Percentiles rank a stretch among this genome's conserved stretches.
These are phyloP conservation scores for Bombus terrestris DNA, from an alignment of 1,140 invertebrate species.

Conservation along the genomic window DNA sequence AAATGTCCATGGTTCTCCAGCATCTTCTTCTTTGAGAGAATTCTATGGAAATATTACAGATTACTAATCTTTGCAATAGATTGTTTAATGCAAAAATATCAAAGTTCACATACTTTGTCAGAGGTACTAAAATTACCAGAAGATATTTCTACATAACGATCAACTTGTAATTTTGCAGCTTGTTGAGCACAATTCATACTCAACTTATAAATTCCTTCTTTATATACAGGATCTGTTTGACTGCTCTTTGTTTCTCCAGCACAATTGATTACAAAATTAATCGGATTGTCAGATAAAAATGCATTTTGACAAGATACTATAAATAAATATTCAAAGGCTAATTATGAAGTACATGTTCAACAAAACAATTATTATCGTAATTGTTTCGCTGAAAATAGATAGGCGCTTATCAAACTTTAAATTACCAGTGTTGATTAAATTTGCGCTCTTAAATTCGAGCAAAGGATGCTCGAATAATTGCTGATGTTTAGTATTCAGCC, in stretches of 20 bases:
- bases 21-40: conserved; percentile 89
- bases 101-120: conserved; percentile 86
- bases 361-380: conserved; percentile 2
- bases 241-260: conserved; percentile 94
- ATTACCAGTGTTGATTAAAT: conserved; percentile 93
- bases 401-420: background rate
- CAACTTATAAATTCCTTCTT: conserved; percentile 93
- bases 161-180: conserved; percentile 87
- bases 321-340: conserved; percentile 65
- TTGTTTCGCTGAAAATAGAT: conserved; percentile 19
- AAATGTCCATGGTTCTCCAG: conserved; percentile 91
- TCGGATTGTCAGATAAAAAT: conserved; percentile 85
- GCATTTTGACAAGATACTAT: conserved; percentile 90
- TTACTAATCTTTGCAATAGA: background rate
- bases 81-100: background rate
- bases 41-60: conserved; percentile 79
- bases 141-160: conserved; percentile 92
- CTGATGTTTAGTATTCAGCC: conserved; percentile 90
- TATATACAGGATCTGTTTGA: conserved; percentile 94
- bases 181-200: conserved; percentile 92
- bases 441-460: conserved; percentile 95
- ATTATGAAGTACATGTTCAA: background rate
- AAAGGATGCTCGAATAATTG: conserved; percentile 87
- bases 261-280: conserved; percentile 94
- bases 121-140: conserved; percentile 90